Evolutionary conservation across 2,888 invertebrate species (phyloP).

Genomic region (Leucophenga maculata): DNA sequence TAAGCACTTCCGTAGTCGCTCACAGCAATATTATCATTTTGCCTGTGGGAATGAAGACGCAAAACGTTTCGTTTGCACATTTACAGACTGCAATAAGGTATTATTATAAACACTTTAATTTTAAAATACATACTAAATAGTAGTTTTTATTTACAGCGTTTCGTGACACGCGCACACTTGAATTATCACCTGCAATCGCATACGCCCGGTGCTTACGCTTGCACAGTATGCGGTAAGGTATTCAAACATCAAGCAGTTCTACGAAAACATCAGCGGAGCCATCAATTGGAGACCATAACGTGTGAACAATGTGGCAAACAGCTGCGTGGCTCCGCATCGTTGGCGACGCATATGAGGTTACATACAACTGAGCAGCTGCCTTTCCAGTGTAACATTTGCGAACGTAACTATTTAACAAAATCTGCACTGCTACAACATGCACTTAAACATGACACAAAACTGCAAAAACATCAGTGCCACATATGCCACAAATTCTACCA

Average conservation of each 20-base stretch:
- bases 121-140: background rate
- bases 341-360: constrained; percentile 77
- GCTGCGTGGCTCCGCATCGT: constrained; percentile 76
- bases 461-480: constrained; percentile 73
- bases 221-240: constrained; percentile 75
- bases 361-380: constrained; percentile 80
- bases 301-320: constrained; percentile 78
- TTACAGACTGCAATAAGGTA: constrained; percentile 63
- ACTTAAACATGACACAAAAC: constrained; percentile 64
- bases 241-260: constrained; percentile 82
- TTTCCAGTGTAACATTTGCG: constrained; percentile 75
- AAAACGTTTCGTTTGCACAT: constrained; percentile 74
- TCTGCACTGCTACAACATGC: constrained; percentile 81
- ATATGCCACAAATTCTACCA: constrained; percentile 77
- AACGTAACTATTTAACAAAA: constrained; percentile 75
- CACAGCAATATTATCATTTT: constrained; percentile 78
- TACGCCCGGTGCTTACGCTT: constrained; percentile 44
- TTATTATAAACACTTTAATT: constrained; percentile 12
- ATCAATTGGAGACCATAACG: constrained; percentile 72
- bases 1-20: constrained; percentile 80
- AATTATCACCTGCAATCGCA: constrained; percentile 82
- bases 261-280: constrained; percentile 80
- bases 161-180: constrained; percentile 81
- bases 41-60: constrained; percentile 75
- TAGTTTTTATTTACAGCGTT: constrained; percentile 74